Conservation (phyloP, 1,140 invertebrate genomes). For the Pararge aegeria region DNA sequence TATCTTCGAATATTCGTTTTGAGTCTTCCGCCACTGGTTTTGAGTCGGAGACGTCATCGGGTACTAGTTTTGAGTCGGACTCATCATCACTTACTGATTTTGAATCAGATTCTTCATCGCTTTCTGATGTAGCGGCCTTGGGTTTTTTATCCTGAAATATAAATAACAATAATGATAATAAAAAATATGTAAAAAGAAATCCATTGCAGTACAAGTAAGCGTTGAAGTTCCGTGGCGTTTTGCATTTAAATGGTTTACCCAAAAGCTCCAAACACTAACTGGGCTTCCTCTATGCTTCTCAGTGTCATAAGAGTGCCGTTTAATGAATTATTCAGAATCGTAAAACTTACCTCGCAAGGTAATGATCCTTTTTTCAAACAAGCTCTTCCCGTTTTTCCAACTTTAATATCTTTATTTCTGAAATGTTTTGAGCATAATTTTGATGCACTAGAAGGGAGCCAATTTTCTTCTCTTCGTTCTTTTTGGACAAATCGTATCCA, state of each 20-base stretch:
- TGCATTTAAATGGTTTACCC: too few relatives aligned
- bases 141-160: background rate
- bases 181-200: too few relatives aligned
- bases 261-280: too few relatives aligned
- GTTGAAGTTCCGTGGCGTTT: too few relatives aligned
- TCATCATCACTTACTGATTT: background rate
- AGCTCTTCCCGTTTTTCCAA: background rate
- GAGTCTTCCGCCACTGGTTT: background rate
- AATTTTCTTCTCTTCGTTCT: background rate
- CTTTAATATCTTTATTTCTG: background rate
- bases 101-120: background rate
- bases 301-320: too few relatives aligned
- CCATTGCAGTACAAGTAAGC: too few relatives aligned
- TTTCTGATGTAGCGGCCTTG: background rate
- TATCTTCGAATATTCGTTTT: background rate
- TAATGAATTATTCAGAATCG: too few relatives aligned
- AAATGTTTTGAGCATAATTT: background rate
- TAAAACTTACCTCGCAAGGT: background rate
- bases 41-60: background rate
- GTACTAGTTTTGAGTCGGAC: background rate
- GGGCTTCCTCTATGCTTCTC: too few relatives aligned
- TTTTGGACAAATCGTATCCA: background rate
- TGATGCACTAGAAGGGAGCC: background rate
- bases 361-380: background rate
- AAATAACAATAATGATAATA: background rate